These are phyloP conservation scores for Aphelocoma coerulescens DNA, from an alignment of 2,113 vertebrate genomes.

Conservation along the genomic window DNA sequence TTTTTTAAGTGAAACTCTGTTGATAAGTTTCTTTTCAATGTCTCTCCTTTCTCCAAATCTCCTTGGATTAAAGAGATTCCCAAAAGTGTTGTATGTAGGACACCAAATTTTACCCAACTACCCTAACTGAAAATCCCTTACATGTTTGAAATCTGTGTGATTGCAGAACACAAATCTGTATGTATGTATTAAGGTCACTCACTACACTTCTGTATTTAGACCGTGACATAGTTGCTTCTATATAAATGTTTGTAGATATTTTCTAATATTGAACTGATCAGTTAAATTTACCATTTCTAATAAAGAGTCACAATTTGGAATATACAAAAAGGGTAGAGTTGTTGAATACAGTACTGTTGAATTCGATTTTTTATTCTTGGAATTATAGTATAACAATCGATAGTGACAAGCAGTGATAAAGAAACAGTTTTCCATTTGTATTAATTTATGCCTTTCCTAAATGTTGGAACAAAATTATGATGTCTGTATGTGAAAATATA, in stretches of 20 bases:
- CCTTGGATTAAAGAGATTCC: not conserved
- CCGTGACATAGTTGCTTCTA: not conserved
- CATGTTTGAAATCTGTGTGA: not conserved
- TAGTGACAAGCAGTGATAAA: not conserved
- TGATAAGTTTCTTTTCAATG: not conserved
- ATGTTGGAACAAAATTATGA: not conserved
- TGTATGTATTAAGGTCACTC: not conserved
- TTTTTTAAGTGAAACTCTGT: not conserved
- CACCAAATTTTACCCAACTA: not conserved
- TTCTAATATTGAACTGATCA: not conserved
- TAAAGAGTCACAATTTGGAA: not conserved
- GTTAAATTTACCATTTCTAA: not conserved
- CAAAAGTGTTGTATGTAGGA: not conserved
- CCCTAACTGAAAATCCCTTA: not conserved
- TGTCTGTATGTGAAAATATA: not conserved
- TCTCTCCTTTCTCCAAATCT: not conserved
- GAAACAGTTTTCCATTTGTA: not conserved
- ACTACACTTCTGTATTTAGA: not conserved
- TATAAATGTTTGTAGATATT: not conserved
- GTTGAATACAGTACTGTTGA: not conserved
- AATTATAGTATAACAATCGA: not conserved
- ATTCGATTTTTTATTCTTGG: not conserved
- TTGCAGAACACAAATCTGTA: not conserved
- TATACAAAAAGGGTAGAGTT: not conserved
- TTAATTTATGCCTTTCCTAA: not conserved